Base-by-base conservation (phyloP, 2,888 invertebrate genomes). In the Drosophila meridiana region DNA sequence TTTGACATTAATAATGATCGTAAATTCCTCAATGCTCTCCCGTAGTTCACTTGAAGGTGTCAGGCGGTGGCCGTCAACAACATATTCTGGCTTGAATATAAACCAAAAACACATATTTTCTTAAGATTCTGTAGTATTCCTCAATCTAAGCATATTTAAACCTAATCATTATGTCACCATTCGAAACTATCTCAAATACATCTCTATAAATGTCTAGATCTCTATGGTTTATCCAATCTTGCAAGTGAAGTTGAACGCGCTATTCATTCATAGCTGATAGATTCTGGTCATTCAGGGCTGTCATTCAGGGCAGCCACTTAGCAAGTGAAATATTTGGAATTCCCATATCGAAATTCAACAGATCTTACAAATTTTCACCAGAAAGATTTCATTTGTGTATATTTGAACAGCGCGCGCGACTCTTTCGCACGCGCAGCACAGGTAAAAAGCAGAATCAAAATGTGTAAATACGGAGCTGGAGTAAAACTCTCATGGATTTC, bases 301-400 rank as follows among this genome's bases (percentile, higher is more conserved):
- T 61, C 77, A 77, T 73, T 78, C 78, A 68, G 70, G 61, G 62
- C 70, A 65, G 28, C 66, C 77, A 84, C 69, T 84, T 87, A 87
- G 76, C 84, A 80, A 58, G 59, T 82, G 68, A 59, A 74, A 82
- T 84, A 69, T 73, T 71, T 71, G 57, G 38, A 70, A 86, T 83
- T 86, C 79, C 81, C 79, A 81, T 68, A 82, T 62, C 67, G 59
- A 76, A 80, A 65, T 56, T 57, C 53, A 55, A 66, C 55, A 62
- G 55, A 73, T 61, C 55, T 45, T 58, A 66, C 61, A 69, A 63
- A 64, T 76, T 78, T 78, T 75, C 70, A 59, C 67, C 61, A 60
- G 28, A 47, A 67, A 67, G 63, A 76, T 73, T 76, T 71, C 63
- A 74, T 58, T 83, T 86, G 69, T 78, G 58, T 56, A 26, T 65